Conservation (phyloP, 1,140 invertebrate genomes). For the Bombus consobrinus region DNA sequence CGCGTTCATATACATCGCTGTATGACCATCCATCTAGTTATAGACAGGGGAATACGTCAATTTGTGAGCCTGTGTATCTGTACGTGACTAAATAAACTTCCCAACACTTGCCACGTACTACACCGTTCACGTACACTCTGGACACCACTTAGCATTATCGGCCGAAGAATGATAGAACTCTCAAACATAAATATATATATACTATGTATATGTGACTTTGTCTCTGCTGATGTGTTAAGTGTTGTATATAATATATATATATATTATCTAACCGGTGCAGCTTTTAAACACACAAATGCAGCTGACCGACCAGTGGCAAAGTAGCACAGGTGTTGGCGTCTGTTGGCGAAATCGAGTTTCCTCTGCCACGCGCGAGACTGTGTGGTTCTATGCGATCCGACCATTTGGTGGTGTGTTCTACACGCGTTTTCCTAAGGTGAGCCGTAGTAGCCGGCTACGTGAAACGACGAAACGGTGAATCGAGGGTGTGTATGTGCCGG, state of each 20-base stretch:
- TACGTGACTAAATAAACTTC: constrained; percentile 32
- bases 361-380: background rate
- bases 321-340: background rate
- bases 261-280: background rate
- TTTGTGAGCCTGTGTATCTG: background rate
- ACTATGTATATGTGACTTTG: background rate
- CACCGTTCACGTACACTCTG: background rate
- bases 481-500: constrained; percentile 40
- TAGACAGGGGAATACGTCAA: constrained; percentile 40
- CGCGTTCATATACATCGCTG: background rate
- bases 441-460: background rate
- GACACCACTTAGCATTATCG: background rate
- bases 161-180: background rate
- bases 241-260: too few relatives aligned
- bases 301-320: background rate
- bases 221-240: background rate
- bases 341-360: constrained; percentile 9
- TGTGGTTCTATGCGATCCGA: background rate
- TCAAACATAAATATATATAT: background rate
- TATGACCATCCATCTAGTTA: constrained; percentile 10
- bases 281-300: background rate
- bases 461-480: background rate
- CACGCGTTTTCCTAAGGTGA: constrained; percentile 51
- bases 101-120: background rate
- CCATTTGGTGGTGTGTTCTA: background rate